These are phyloP conservation scores for Trypoxylon attenuatum DNA, from an alignment of 2,888 invertebrate species.

Conservation along the genomic window DNA sequence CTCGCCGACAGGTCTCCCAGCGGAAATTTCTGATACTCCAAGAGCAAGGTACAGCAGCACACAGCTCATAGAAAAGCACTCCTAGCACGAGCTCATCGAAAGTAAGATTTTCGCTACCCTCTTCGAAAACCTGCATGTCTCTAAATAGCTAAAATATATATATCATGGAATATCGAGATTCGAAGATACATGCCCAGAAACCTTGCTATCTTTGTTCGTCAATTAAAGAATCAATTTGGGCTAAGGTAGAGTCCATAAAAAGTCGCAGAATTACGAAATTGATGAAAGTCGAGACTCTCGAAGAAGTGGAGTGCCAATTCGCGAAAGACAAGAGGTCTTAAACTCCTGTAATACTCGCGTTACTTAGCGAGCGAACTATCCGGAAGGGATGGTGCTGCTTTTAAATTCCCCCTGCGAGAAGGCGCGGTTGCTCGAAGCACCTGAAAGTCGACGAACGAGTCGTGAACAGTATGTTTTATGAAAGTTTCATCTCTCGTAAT, in stretches of 20 bases:
- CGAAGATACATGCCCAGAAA: no score
- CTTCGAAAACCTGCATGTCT: no score
- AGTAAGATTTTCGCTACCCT: no score
- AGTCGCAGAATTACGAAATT: no score
- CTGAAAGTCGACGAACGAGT: slow-evolving; percentile 46
- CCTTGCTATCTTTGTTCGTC: no score
- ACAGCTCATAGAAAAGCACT: no score
- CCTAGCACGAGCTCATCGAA: no score
- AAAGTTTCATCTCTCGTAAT: slow-evolving; percentile 67
- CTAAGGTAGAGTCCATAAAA: no score
- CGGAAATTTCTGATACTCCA: slow-evolving; percentile 20
- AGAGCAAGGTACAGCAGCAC: slow-evolving; percentile 43
- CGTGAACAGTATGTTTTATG: slow-evolving; percentile 59
- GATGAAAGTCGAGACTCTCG: no score
- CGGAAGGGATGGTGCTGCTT: slow-evolving; percentile 31
- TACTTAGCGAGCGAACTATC: slow-evolving; percentile 35
- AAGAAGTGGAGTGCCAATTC: slow-evolving; percentile 21
- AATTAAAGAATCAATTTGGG: no score
- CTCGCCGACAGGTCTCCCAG: background rate
- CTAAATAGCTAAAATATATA: no score
- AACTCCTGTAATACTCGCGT: slow-evolving; percentile 55
- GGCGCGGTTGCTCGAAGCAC: slow-evolving; percentile 26
- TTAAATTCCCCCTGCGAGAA: slow-evolving; percentile 50
- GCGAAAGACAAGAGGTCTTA: slow-evolving; percentile 26
- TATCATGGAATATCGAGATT: no score